Evolutionary conservation across 2,888 invertebrate genomes (phyloP).

Genomic region (Heteromyza rotundicornis): DNA sequence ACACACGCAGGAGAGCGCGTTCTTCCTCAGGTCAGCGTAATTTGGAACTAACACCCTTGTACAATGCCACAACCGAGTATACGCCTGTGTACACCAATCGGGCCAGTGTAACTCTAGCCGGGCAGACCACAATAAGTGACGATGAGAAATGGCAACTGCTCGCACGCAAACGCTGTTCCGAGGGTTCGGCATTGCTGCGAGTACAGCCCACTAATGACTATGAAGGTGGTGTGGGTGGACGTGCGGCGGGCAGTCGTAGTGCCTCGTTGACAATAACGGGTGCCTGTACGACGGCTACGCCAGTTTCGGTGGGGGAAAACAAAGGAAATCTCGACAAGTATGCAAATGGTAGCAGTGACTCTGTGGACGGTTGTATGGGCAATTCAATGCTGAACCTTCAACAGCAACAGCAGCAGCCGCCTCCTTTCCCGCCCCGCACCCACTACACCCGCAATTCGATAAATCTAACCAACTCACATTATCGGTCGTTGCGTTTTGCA

Average conservation of each 20-base stretch:
- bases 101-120: constrained; percentile 51
- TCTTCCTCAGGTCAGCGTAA: constrained; percentile 56
- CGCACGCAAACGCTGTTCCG: constrained; percentile 59
- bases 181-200: constrained; percentile 35
- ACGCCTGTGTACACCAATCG: constrained; percentile 61
- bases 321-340: not conserved
- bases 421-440: constrained; percentile 41
- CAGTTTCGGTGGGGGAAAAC: constrained; percentile 4
- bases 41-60: constrained; percentile 57
- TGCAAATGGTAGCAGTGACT: not conserved
- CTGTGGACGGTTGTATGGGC: not conserved
- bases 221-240: constrained; percentile 22
- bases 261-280: constrained; percentile 31
- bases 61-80: constrained; percentile 49
- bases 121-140: constrained; percentile 49
- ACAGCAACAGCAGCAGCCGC: constrained; percentile 12
- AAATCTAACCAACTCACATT: constrained; percentile 59
- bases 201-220: constrained; percentile 39
- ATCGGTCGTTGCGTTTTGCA: constrained; percentile 60
- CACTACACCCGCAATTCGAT: constrained; percentile 60
- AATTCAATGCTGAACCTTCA: constrained; percentile 30
- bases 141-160: constrained; percentile 62
- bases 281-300: too few species aligned
- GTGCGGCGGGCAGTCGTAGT: constrained; percentile 43
- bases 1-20: constrained; percentile 42